Conservation (phyloP, 2,113 vertebrate genomes). For the Alligator mississippiensis region DNA sequence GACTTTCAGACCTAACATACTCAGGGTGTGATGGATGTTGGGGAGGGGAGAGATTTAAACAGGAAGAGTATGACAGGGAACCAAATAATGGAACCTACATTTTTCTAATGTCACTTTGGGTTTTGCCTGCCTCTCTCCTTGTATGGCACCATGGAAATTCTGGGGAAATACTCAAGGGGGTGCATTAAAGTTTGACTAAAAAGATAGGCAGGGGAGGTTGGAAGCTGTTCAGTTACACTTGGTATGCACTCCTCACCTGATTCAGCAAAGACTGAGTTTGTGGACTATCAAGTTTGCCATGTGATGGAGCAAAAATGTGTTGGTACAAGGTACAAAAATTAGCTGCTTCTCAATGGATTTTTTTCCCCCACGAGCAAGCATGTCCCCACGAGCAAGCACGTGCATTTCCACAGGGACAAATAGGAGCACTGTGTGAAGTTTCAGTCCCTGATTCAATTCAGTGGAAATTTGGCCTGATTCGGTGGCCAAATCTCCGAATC, state of each 20-base stretch:
- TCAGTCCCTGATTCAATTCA: no score
- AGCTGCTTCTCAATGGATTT: not conserved
- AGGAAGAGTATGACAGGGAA: no score
- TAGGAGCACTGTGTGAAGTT: no score
- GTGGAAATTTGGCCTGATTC: no score
- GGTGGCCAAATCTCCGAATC: no score
- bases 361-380: not conserved
- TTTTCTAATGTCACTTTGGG: constrained; percentile 49
- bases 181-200: constrained; percentile 48
- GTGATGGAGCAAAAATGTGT: constrained; percentile 25
- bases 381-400: no score
- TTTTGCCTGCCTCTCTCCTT: constrained; percentile 40
- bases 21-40: not conserved
- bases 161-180: constrained; percentile 49
- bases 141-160: constrained; percentile 46
- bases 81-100: not conserved
- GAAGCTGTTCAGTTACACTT: no score
- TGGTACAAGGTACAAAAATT: not conserved
- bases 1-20: not conserved
- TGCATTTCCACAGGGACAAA: no score
- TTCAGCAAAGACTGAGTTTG: constrained; percentile 48
- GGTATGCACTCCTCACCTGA: no score
- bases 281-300: constrained; percentile 56
- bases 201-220: constrained; percentile 31
- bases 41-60: no score